Evolutionary conservation across 2,888 invertebrate genomes (phyloP).

Genomic region (Tanytarsus gracilentus): DNA sequence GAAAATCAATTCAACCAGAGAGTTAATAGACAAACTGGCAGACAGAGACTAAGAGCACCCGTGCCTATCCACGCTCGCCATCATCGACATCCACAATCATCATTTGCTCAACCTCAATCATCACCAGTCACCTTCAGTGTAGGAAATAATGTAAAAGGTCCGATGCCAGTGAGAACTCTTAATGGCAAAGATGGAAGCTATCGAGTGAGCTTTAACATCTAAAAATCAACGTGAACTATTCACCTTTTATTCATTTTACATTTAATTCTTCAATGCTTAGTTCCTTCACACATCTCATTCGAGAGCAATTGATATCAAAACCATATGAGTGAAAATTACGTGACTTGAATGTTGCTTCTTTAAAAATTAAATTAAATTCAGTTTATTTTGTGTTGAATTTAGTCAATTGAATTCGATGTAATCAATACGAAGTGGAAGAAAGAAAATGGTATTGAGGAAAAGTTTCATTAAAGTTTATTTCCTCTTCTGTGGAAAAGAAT

Average conservation of each 20-base stretch:
- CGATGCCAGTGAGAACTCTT: constrained; percentile 7
- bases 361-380: too few species aligned
- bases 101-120: neutral
- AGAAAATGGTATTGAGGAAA: too few species aligned
- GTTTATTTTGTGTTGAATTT: too few species aligned
- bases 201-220: constrained; percentile 16
- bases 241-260: neutral
- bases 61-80: neutral
- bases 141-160: neutral
- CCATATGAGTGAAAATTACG: too few species aligned
- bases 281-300: too few species aligned
- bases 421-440: too few species aligned
- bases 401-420: too few species aligned
- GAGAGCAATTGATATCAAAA: too few species aligned
- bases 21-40: constrained; percentile 8
- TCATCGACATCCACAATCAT: neutral
- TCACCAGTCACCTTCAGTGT: neutral
- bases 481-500: too few species aligned
- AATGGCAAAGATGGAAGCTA: constrained; percentile 16
- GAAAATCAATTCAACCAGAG: constrained; percentile 12
- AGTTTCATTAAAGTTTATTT: too few species aligned
- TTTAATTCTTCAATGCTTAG: neutral
- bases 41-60: constrained; percentile 5
- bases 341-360: too few species aligned
- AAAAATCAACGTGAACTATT: neutral